These are phyloP conservation scores for Morinoia aosen DNA, from an alignment of 2,888 invertebrate genomes.

Conservation along the genomic window DNA sequence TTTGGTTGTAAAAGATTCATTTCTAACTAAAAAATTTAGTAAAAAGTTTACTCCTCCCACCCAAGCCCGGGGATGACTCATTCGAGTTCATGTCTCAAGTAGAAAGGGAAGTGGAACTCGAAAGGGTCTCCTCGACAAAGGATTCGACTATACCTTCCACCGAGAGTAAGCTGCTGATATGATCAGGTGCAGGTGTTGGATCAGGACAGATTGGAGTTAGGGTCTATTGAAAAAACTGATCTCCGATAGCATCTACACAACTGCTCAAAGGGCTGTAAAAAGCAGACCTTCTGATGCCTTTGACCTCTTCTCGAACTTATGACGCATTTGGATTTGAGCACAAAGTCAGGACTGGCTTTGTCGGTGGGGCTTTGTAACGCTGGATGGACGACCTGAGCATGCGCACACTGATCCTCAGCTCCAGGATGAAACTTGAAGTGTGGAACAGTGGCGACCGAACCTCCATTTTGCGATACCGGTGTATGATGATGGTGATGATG, in stretches of 20 bases:
- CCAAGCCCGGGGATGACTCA: background rate
- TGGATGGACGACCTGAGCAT: too few relatives aligned
- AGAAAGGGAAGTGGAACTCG: background rate
- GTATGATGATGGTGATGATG: too few relatives aligned
- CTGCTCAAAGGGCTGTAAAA: background rate
- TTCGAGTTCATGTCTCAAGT: background rate
- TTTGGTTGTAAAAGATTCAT: too few relatives aligned
- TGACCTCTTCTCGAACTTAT: conserved; percentile 1
- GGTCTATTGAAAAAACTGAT: background rate
- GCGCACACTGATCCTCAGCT: too few relatives aligned
- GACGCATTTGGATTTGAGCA: background rate
- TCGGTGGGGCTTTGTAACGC: too few relatives aligned
- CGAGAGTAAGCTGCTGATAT: background rate
- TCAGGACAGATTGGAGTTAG: background rate
- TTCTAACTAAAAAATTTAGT: too few relatives aligned
- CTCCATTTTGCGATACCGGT: too few relatives aligned
- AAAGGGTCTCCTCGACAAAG: background rate
- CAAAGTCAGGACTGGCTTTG: background rate
- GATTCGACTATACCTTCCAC: background rate
- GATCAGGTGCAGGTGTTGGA: conserved; percentile 26
- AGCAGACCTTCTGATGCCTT: background rate
- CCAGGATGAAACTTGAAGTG: too few relatives aligned
- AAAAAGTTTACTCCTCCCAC: too few relatives aligned
- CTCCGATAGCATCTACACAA: conserved; percentile 14
- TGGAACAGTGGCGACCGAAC: too few relatives aligned